A percentile compares a stretch with the other conserved stretches of the same genome.
Conservation (phyloP, 2,797 vertebrate genomes). For the Enteromius trimaculatus region DNA sequence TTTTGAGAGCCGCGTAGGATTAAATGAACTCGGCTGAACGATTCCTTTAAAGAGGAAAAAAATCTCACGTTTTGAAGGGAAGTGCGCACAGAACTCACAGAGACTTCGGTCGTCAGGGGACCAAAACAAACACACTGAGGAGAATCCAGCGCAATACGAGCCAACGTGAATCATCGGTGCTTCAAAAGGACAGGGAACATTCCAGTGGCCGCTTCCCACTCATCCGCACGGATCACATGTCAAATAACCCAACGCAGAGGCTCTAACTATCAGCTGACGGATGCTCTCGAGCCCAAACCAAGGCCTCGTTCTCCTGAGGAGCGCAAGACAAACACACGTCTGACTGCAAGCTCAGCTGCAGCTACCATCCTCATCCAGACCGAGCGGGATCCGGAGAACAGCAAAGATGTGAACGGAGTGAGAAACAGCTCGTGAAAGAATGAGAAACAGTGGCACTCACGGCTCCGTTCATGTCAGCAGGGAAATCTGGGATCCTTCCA, state of each 20-base stretch:
- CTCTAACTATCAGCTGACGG: slow-evolving; percentile 66
- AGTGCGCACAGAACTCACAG: slow-evolving; percentile 45
- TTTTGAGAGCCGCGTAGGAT: neutral
- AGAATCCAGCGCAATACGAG: slow-evolving; percentile 29
- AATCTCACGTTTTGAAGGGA: neutral
- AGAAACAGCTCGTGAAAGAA: slow-evolving; percentile 46
- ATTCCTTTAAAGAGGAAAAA: neutral
- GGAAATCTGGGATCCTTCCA: slow-evolving; percentile 83
- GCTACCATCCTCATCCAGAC: slow-evolving; percentile 66
- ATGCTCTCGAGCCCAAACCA: slow-evolving; percentile 64
- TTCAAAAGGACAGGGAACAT: slow-evolving; percentile 44
- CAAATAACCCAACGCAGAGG: slow-evolving; percentile 51
- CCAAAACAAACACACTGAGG: slow-evolving; percentile 71
- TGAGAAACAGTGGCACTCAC: slow-evolving; percentile 86
- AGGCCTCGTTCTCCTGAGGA: slow-evolving; percentile 58
- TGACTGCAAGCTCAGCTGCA: slow-evolving; percentile 60
- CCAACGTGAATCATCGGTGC: slow-evolving; percentile 47
- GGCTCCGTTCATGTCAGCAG: slow-evolving; percentile 86
- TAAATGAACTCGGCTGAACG: neutral
- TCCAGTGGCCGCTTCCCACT: slow-evolving; percentile 38
- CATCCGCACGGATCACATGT: slow-evolving; percentile 39
- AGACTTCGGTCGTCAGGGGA: slow-evolving; percentile 77
- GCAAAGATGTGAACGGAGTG: neutral
- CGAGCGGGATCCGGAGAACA: slow-evolving; percentile 11
- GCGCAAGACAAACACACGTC: slow-evolving; percentile 50